phyloP scores from a whole-genome alignment of 1,140 invertebrate species.

The Cydia fagiglandana region DNA sequence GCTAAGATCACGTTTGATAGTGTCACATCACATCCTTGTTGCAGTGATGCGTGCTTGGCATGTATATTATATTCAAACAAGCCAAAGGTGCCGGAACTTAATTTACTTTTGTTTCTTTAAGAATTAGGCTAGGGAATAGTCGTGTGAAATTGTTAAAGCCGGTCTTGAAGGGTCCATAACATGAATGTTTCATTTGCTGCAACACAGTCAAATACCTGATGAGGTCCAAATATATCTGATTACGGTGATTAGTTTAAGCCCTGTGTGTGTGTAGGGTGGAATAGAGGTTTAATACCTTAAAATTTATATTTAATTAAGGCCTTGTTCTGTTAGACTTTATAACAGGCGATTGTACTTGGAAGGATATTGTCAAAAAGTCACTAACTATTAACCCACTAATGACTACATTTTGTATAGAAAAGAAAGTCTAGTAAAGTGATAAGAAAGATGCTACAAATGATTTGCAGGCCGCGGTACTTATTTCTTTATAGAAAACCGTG shows the following conservation, averaged over 20 bases:
- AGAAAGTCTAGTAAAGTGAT: not conserved
- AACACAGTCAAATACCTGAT: no score
- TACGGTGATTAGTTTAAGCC: no score
- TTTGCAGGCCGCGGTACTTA: not conserved
- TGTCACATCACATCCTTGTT: conserved; percentile 21
- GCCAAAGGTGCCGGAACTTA: not conserved
- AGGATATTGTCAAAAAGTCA: not conserved
- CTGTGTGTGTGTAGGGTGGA: no score
- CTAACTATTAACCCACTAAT: not conserved
- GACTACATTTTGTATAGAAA: conserved; percentile 5
- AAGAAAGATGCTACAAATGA: not conserved
- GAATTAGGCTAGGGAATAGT: not conserved
- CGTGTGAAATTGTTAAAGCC: not conserved
- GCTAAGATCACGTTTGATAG: not conserved
- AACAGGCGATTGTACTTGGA: not conserved
- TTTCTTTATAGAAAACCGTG: not conserved
- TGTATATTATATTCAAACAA: not conserved
- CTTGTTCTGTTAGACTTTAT: not conserved
- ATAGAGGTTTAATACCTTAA: not conserved
- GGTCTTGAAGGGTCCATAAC: not conserved
- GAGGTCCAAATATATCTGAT: no score
- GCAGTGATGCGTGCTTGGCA: conserved; percentile 1
- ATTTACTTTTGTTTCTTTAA: not conserved
- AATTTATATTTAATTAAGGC: not conserved
- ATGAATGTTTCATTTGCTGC: no score